Evolutionary conservation across 2,113 vertebrate species (phyloP).

Genomic region (Poicephalus meyeri): DNA sequence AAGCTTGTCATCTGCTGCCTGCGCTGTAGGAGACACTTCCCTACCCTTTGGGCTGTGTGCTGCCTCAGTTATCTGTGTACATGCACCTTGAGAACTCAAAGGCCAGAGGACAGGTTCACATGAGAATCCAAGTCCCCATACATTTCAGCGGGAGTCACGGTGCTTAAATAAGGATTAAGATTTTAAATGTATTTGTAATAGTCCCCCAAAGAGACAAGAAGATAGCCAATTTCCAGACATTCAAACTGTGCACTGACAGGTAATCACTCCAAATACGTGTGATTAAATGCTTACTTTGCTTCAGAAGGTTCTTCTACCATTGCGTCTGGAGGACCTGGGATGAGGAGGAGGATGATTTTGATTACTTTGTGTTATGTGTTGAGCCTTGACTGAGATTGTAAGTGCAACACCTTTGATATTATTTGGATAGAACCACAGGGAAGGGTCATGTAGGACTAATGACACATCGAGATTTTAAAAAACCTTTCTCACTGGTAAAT

Average conservation of each 20-base stretch:
- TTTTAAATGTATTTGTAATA: not conserved
- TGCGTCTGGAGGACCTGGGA: conserved; percentile 90
- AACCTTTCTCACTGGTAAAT: not conserved
- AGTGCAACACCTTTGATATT: conserved; percentile 55
- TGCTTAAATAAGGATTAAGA: not conserved
- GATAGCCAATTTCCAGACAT: not conserved
- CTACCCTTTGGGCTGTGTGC: not conserved
- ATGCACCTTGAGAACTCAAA: not conserved
- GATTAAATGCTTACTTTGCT: not conserved
- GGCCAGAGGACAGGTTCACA: not conserved
- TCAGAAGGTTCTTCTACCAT: conserved; percentile 87
- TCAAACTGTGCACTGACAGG: not conserved
- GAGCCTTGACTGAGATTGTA: conserved; percentile 90
- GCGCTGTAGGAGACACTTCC: not conserved
- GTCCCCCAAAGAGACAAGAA: not conserved
- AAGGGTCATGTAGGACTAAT: not conserved
- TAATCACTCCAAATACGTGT: not conserved
- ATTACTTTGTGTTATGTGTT: conserved; percentile 89
- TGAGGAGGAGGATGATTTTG: conserved; percentile 91
- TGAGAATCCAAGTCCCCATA: not conserved
- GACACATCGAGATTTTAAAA: not conserved
- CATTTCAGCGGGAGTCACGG: not conserved
- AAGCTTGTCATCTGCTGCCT: not conserved
- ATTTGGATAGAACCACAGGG: not conserved
- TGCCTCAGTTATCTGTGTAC: not conserved